A percentile compares a stretch with the other conserved stretches of the same genome.
phyloP scores from a whole-genome alignment of 2,113 vertebrate species.

The Triplophysa tibetana region DNA sequence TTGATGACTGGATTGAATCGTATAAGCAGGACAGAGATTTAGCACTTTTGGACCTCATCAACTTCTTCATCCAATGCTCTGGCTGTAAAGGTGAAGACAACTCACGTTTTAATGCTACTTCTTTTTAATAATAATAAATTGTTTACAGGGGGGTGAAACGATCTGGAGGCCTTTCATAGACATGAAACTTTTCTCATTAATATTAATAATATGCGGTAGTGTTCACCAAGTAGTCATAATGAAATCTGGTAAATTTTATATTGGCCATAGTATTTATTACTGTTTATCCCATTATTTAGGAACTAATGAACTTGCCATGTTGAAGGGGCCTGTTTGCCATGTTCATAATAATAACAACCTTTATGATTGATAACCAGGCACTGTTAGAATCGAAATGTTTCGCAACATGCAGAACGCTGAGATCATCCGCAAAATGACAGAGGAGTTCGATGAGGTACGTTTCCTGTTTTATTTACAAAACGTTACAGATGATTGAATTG shows the following conservation, averaged over 20 bases:
- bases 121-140: no score
- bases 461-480: neutral
- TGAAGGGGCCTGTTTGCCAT: no score
- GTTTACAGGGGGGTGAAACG: no score
- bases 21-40: slow-evolving; percentile 98
- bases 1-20: slow-evolving; percentile 98
- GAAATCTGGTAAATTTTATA: no score
- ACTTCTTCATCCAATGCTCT: slow-evolving; percentile 99
- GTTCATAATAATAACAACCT: neutral
- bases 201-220: no score
- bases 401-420: slow-evolving; percentile 99
- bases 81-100: slow-evolving; percentile 89
- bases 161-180: no score
- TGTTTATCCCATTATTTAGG: no score
- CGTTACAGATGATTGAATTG: neutral
- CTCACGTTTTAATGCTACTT: neutral
- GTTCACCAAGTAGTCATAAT: no score
- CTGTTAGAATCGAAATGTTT: slow-evolving; percentile 98
- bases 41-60: slow-evolving; percentile 96
- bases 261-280: no score
- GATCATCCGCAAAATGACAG: slow-evolving; percentile 99
- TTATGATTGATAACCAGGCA: slow-evolving; percentile 76
- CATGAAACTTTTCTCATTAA: no score
- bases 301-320: no score
- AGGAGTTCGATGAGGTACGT: slow-evolving; percentile 97